Conservation (phyloP, 2,888 invertebrate species). For the Ophion slaviceki region DNA sequence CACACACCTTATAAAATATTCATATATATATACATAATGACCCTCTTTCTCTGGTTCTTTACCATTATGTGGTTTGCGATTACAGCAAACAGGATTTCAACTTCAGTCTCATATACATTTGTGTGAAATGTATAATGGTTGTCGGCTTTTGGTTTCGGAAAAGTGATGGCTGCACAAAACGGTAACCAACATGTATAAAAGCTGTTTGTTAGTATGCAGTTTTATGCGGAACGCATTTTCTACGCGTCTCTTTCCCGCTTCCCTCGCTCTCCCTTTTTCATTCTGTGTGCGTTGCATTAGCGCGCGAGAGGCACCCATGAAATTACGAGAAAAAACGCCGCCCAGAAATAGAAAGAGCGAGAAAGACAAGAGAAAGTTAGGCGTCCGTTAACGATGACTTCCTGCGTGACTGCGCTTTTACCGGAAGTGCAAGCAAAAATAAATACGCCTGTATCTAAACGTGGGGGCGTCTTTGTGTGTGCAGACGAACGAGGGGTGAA, state of each 20-base stretch:
- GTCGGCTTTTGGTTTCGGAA: slow-evolving; percentile 25
- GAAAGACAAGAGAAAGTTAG: slow-evolving; percentile 17
- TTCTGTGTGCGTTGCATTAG: slow-evolving; percentile 1
- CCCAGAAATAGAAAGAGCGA: background rate
- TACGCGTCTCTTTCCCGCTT: background rate
- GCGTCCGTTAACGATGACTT: slow-evolving; percentile 51
- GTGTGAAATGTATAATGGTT: background rate
- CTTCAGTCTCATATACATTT: slow-evolving; percentile 12
- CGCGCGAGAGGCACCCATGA: slow-evolving; percentile 14
- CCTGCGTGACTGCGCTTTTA: slow-evolving; percentile 46
- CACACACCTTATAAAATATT: background rate
- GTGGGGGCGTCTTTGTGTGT: background rate
- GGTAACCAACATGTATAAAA: slow-evolving; percentile 3
- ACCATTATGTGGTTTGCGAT: slow-evolving; percentile 11
- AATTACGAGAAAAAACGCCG: slow-evolving; percentile 21
- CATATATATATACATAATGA: background rate
- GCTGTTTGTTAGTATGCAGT: slow-evolving; percentile 29
- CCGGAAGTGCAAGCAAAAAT: slow-evolving; percentile 38
- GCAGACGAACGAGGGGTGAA: background rate
- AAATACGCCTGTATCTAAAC: slow-evolving; percentile 4
- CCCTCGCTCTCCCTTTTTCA: background rate
- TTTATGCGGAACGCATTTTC: slow-evolving; percentile 43
- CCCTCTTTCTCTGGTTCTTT: slow-evolving; percentile 14
- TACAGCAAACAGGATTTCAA: slow-evolving; percentile 49
- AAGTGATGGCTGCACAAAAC: slow-evolving; percentile 35